Conservation (phyloP, 2,797 vertebrate species). For the Hybognathus amarus region DNA sequence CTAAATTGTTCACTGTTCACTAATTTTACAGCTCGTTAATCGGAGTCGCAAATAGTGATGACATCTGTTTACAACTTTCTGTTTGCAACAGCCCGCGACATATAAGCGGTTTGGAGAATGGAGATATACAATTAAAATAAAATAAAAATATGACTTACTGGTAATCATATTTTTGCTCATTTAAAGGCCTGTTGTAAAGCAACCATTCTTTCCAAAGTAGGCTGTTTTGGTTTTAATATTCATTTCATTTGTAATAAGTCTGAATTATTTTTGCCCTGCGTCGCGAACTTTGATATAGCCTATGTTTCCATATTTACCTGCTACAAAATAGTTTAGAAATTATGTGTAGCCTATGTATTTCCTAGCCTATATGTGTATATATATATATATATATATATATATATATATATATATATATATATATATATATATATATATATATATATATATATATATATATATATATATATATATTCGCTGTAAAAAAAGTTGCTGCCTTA, state of each 20-base stretch:
- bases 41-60: background rate
- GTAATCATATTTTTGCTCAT: background rate
- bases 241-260: too few relatives aligned
- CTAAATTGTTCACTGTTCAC: conserved; percentile 7
- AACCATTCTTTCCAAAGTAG: background rate
- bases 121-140: background rate
- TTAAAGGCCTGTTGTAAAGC: background rate
- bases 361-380: too few relatives aligned
- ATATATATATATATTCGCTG: too few relatives aligned
- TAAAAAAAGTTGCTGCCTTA: too few relatives aligned
- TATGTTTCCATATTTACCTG: background rate
- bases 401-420: too few relatives aligned
- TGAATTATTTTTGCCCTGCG: background rate
- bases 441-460: too few relatives aligned
- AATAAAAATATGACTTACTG: background rate
- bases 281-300: background rate
- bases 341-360: too few relatives aligned
- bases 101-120: background rate
- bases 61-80: background rate
- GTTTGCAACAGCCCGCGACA: background rate
- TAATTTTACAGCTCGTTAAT: conserved; percentile 22
- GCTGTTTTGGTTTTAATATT: too few relatives aligned
- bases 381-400: too few relatives aligned
- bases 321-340: background rate
- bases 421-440: too few relatives aligned